A percentile compares a stretch with the other conserved stretches of the same genome.
phyloP scores from a whole-genome alignment of 2,113 vertebrate species.

The Lanius collurio region DNA sequence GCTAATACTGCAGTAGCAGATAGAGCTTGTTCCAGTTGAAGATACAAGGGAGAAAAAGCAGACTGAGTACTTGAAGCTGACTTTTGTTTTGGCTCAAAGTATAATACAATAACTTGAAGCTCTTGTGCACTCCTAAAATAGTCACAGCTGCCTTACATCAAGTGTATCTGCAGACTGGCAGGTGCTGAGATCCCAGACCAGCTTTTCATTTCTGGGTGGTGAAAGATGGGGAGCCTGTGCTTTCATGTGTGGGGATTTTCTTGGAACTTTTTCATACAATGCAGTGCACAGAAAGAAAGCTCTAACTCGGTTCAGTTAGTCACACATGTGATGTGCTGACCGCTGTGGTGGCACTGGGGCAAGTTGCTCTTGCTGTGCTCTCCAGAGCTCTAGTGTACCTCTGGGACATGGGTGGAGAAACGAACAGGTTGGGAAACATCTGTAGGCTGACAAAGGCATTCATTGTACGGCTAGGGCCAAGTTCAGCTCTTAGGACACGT shows the following conservation, averaged over 20 bases:
- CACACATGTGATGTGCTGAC: accelerated
- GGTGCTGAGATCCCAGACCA: background rate
- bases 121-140: accelerated
- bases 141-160: background rate
- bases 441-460: background rate
- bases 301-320: background rate
- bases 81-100: background rate
- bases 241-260: background rate
- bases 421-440: background rate
- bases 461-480: background rate
- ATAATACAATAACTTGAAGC: accelerated
- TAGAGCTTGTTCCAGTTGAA: background rate
- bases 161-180: background rate
- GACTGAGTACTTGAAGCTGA: accelerated
- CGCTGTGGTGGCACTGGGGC: background rate
- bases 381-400: background rate
- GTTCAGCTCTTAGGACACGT: accelerated
- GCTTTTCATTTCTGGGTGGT: background rate
- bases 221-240: background rate
- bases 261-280: accelerated
- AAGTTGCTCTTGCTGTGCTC: accelerated
- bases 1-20: background rate
- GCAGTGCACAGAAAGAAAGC: accelerated
- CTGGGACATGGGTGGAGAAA: background rate
- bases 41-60: background rate